Percentiles rank a stretch among this genome's conserved stretches.
Conservation (phyloP, 1,140 invertebrate genomes). For the Plutomurus gul region DNA sequence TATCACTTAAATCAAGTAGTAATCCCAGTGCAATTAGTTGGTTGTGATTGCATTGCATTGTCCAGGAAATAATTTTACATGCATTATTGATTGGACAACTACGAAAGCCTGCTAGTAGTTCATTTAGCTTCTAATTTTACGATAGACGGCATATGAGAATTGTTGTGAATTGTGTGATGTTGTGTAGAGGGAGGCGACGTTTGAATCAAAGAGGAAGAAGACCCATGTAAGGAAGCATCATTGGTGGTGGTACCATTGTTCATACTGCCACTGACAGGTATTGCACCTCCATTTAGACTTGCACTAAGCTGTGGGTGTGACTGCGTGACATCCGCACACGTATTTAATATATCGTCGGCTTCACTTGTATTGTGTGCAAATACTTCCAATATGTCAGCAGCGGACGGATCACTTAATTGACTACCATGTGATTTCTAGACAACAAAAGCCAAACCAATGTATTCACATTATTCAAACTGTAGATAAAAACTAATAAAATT, state of each 20-base stretch:
- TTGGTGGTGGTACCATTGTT: background rate
- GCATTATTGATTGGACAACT: background rate
- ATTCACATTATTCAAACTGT: background rate
- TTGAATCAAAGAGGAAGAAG: background rate
- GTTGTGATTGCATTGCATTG: too few relatives aligned
- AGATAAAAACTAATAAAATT: background rate
- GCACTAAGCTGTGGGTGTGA: too few relatives aligned
- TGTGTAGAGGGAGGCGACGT: background rate
- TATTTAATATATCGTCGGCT: background rate
- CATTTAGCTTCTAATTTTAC: background rate
- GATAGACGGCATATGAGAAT: conserved; percentile 1
- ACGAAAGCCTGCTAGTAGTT: background rate
- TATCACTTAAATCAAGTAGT: too few relatives aligned
- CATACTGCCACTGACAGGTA: background rate
- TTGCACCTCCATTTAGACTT: background rate
- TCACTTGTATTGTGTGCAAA: background rate
- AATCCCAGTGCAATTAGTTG: too few relatives aligned
- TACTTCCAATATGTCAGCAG: conserved; percentile 3
- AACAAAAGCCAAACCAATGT: background rate
- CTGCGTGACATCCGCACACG: too few relatives aligned
- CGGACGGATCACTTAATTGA: background rate
- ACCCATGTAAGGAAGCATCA: background rate
- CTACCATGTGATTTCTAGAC: background rate
- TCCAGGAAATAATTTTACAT: too few relatives aligned
- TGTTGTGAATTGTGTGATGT: background rate